phyloP scores from a whole-genome alignment of 2,113 vertebrate genomes.

The Halcyon senegalensis region DNA sequence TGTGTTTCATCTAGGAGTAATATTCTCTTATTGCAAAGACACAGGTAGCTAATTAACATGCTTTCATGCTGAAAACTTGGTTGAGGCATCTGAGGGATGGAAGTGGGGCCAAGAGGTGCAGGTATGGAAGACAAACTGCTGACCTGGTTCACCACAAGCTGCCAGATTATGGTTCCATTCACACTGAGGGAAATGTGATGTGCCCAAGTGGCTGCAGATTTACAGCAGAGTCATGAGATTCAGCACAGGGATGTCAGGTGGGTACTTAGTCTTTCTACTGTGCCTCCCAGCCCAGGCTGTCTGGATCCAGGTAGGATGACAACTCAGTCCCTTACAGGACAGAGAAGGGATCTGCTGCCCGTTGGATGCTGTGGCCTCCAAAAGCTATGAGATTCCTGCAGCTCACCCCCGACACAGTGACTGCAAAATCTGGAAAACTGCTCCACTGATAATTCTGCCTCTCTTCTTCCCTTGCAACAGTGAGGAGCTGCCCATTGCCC shows the following conservation, averaged over 20 bases:
- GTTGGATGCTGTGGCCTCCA: background rate
- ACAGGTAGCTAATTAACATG: background rate
- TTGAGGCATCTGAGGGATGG: background rate
- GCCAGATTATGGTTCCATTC: background rate
- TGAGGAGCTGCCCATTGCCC: background rate
- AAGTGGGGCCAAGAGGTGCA: background rate
- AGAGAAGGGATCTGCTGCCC: background rate
- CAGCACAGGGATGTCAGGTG: background rate
- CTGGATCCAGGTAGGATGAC: background rate
- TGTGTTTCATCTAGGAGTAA: background rate
- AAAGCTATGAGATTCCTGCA: background rate
- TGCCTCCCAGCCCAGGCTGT: background rate
- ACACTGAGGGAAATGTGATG: background rate
- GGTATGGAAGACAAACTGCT: background rate
- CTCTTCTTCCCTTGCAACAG: background rate
- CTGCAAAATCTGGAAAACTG: background rate
- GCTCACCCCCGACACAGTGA: background rate
- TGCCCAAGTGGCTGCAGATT: background rate
- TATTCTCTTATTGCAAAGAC: background rate
- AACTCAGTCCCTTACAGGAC: background rate
- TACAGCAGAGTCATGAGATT: background rate
- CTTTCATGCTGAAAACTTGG: background rate
- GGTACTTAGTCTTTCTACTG: background rate
- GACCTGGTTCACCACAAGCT: background rate
- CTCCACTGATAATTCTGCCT: background rate